A percentile compares a stretch with the other conserved stretches of the same genome.
Conservation (phyloP, 1,140 invertebrate genomes). For the Parapsyche elsis region DNA sequence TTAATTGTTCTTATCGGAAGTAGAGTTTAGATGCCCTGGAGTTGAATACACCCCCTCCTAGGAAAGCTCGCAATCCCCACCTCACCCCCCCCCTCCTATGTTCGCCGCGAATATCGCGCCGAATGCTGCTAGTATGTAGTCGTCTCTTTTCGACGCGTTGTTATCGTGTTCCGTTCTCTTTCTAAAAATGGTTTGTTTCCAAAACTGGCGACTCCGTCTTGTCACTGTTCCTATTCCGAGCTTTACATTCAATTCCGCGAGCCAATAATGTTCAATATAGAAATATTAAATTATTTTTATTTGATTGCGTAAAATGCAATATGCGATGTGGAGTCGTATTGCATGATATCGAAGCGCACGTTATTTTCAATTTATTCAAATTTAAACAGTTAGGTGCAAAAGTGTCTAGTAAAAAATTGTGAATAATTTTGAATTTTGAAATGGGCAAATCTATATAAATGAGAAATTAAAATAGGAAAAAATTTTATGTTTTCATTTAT, state of each 20-base stretch:
- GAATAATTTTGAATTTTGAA: too few relatives aligned
- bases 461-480: too few relatives aligned
- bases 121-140: neutral
- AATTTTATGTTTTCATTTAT: too few relatives aligned
- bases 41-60: neutral
- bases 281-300: slow-evolving; percentile 26
- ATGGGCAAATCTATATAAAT: too few relatives aligned
- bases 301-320: neutral
- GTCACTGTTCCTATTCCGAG: neutral
- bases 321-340: too few relatives aligned
- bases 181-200: slow-evolving; percentile 40
- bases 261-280: slow-evolving; percentile 6
- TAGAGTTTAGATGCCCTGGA: neutral
- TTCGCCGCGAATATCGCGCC: neutral
- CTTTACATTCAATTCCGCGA: neutral
- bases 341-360: too few relatives aligned
- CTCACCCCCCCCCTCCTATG: neutral
- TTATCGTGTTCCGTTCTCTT: neutral
- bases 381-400: too few relatives aligned
- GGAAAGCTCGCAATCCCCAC: neutral
- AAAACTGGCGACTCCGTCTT: neutral
- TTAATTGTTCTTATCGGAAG: too few relatives aligned
- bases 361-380: too few relatives aligned
- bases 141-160: slow-evolving; percentile 1
- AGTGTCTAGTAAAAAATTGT: too few relatives aligned